These are phyloP conservation scores for Chloropsis cyanopogon DNA, from an alignment of 2,113 vertebrate species.

Conservation along the genomic window DNA sequence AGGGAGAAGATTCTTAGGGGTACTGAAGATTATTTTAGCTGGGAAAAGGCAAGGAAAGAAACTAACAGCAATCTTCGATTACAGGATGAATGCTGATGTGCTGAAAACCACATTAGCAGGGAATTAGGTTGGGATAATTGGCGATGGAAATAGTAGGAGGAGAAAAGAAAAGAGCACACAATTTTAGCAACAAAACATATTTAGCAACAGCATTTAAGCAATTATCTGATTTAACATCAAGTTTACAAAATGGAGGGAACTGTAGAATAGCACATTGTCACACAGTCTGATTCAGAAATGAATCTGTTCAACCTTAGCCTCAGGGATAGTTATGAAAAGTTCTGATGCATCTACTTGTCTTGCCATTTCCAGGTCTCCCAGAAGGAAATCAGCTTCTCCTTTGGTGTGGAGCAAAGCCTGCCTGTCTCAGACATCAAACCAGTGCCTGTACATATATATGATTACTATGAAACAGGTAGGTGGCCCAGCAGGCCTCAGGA, in stretches of 20 bases:
- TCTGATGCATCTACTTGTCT: background rate
- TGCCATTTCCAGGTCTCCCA: constrained; percentile 29
- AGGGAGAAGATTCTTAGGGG: background rate
- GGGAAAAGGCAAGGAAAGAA: background rate
- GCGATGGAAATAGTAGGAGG: background rate
- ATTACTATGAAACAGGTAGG: constrained; percentile 84
- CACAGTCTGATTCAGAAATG: background rate
- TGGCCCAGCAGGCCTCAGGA: background rate
- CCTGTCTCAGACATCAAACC: constrained; percentile 76
- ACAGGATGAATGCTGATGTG: background rate
- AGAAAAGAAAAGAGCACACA: background rate
- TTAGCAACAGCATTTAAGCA: background rate
- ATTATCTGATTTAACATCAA: background rate
- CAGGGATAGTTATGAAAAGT: background rate
- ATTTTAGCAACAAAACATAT: background rate
- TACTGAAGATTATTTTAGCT: background rate
- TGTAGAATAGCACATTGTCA: background rate
- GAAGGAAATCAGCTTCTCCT: constrained; percentile 52
- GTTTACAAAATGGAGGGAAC: background rate
- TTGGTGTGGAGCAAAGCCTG: constrained; percentile 63
- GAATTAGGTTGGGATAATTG: background rate
- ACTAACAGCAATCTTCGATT: background rate
- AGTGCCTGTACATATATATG: constrained; percentile 75
- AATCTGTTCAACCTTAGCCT: background rate
- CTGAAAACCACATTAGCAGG: background rate